Percentiles rank a stretch among this genome's conserved stretches.
Evolutionary conservation across 2,797 vertebrate species (phyloP).

Genomic region (Karalla daura): DNA sequence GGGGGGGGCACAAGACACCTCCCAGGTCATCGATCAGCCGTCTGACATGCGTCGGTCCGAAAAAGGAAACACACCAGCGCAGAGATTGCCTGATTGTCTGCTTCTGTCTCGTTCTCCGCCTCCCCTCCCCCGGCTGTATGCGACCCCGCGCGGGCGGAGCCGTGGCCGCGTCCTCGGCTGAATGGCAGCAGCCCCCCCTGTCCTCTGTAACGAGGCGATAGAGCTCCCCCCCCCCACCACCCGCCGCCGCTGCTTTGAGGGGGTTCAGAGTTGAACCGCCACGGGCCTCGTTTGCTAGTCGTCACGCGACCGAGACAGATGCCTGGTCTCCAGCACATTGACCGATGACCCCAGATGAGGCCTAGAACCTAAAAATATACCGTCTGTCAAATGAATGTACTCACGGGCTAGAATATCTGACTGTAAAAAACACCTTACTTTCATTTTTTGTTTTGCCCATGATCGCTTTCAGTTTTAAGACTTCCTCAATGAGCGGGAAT

Average conservation of each 20-base stretch:
- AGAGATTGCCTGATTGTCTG: constrained; percentile 30
- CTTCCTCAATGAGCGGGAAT: background rate
- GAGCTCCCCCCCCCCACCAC: background rate
- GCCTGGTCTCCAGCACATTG: background rate
- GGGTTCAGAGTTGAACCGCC: constrained; percentile 17
- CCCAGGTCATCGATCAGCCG: constrained; percentile 31
- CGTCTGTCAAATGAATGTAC: background rate
- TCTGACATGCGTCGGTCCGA: constrained; percentile 48
- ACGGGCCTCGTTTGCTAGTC: background rate
- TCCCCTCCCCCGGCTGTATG: constrained; percentile 20
- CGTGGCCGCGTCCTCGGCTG: no score
- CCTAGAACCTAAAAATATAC: no score
- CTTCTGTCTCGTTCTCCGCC: constrained; percentile 1
- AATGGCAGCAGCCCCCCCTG: constrained; percentile 10
- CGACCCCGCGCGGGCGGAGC: no score
- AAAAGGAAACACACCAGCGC: constrained; percentile 30
- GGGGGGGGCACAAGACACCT: constrained; percentile 31
- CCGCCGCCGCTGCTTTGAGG: no score
- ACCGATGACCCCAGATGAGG: background rate
- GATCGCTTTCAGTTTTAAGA: background rate
- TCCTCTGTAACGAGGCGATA: constrained; percentile 5
- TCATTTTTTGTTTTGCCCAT: background rate
- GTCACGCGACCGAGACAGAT: background rate
- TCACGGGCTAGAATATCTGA: background rate
- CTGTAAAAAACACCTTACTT: background rate